phyloP scores from a whole-genome alignment of 2,113 vertebrate genomes.

The Salvelinus alpinus region DNA sequence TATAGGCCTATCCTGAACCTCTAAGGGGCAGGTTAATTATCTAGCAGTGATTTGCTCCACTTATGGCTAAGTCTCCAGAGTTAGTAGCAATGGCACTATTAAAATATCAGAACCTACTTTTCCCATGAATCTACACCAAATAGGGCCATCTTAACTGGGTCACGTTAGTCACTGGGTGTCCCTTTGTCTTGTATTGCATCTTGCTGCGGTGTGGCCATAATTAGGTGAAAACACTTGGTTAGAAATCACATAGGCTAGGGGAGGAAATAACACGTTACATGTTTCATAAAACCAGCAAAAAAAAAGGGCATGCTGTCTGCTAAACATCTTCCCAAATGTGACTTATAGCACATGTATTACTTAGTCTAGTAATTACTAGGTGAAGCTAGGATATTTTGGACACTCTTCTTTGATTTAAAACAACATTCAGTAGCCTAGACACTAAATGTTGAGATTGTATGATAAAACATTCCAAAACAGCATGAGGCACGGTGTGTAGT shows the following conservation, averaged over 20 bases:
- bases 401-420: too few relatives aligned
- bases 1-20: constrained; percentile 51
- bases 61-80: constrained; percentile 65
- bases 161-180: constrained; percentile 43
- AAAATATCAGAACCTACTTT: constrained; percentile 63
- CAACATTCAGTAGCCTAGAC: too few relatives aligned
- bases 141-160: constrained; percentile 68
- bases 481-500: not conserved
- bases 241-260: constrained; percentile 12
- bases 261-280: not conserved
- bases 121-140: constrained; percentile 57
- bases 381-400: not conserved
- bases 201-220: not conserved
- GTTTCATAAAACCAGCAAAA: not conserved
- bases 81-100: constrained; percentile 56
- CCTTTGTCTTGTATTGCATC: not conserved
- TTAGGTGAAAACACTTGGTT: not conserved
- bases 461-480: too few relatives aligned
- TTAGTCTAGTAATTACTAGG: not conserved
- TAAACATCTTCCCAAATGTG: not conserved
- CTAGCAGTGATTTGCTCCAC: constrained; percentile 64
- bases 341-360: not conserved
- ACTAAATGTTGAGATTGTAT: too few relatives aligned
- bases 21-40: constrained; percentile 70
- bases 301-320: not conserved